phyloP scores from a whole-genome alignment of 2,797 vertebrate genomes.

The Rhinella marina region DNA sequence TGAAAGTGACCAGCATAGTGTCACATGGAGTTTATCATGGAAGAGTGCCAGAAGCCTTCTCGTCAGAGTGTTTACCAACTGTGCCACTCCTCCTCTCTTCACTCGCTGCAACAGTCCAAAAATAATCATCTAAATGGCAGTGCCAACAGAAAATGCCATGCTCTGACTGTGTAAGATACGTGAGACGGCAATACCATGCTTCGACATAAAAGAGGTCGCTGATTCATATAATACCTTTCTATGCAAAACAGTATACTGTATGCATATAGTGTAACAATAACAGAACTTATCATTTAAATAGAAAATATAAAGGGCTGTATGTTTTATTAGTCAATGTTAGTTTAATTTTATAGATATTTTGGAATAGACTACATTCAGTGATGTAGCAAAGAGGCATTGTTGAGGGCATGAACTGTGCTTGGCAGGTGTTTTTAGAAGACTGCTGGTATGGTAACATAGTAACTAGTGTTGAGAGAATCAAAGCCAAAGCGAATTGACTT shows the following conservation, averaged over 20 bases:
- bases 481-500: too few relatives aligned
- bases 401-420: too few relatives aligned
- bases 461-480: too few relatives aligned
- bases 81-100: conserved; percentile 11
- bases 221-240: background rate
- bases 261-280: background rate
- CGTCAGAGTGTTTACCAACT: conserved; percentile 25
- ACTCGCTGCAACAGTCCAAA: background rate
- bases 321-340: too few relatives aligned
- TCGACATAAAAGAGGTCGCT: background rate
- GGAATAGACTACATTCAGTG: too few relatives aligned
- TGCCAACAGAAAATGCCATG: conserved; percentile 18
- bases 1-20: conserved; percentile 12
- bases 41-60: background rate
- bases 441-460: too few relatives aligned
- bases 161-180: background rate
- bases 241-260: background rate
- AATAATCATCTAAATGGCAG: background rate
- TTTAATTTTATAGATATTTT: too few relatives aligned
- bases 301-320: background rate
- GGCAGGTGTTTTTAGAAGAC: too few relatives aligned
- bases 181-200: background rate
- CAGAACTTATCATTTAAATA: background rate
- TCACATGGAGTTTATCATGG: conserved; percentile 13
- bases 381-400: too few relatives aligned